Base-by-base conservation (phyloP, 2,888 invertebrate species). In the Laspeyria flexula region DNA sequence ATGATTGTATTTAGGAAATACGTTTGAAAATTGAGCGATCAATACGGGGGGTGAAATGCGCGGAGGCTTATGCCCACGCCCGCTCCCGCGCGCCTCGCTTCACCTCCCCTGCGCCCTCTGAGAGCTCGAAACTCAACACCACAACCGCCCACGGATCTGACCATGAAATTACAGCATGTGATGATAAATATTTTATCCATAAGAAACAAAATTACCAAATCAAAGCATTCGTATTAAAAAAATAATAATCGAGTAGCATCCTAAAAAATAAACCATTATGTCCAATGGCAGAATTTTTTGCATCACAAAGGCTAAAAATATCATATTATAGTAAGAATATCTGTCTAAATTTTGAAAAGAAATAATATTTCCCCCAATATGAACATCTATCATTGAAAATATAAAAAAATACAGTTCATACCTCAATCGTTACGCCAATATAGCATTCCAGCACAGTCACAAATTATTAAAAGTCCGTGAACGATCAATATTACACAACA, bases 11-110 rank as follows among this genome's bases (percentile, higher is more conserved):
- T 86, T 84, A 75, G 76, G 72, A 81, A 83, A 84, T 83, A 83
- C 79, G 77, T 83, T 81, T 79, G 78, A 82, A 86, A 84, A 82
- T 82, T 78, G 68, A 70, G 73, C 89, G 89, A 92, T 92, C 91
- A 90, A 92, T 92, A 92, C 79, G 58, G 66, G 77, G 77, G 75
- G 76, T 62, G 66, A 76, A 77, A 66, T 88, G 89, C 87, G 88
- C 87, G 83, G 73, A 58, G 71, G 59, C 43, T 66, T 73, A 76
- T 79, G 79, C 82, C 82, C 83, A 81, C 85, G 81, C 78, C 76
- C 80, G 75, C 78, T 74, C 76, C 73, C 75, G 64, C 73, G 39
- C 68, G 49, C 61, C 69, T 48, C 56, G 53, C 58, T 45, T 41
- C 55, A 48, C 43, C 51, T 66, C 72, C 61, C 55, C 71, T 55